phyloP scores from a whole-genome alignment of 2,797 vertebrate genomes.

The Pantherophis alleghaniensis region DNA sequence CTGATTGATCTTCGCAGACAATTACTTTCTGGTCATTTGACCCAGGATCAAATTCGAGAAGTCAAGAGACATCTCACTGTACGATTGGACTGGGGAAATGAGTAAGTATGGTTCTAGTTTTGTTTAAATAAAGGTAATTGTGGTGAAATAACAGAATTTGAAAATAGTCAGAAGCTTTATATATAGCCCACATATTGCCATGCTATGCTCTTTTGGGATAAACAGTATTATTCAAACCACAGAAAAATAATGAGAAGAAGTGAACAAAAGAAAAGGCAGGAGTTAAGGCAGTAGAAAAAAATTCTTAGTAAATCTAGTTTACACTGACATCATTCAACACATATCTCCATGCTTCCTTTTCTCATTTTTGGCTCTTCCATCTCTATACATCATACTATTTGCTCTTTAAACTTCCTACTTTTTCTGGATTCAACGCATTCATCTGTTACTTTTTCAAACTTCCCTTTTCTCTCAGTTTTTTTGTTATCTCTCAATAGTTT shows the following conservation, averaged over 20 bases:
- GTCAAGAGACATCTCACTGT: constrained; percentile 98
- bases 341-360: not conserved
- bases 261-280: not conserved
- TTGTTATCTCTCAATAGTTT: not conserved
- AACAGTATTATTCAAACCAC: not conserved
- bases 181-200: not conserved
- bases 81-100: constrained; percentile 98
- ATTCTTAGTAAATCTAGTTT: not conserved
- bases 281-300: not conserved
- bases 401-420: not conserved
- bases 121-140: constrained; percentile 28
- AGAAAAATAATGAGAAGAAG: not conserved
- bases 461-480: not conserved
- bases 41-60: constrained; percentile 96
- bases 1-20: constrained; percentile 96
- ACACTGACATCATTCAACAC: not conserved
- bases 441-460: not conserved
- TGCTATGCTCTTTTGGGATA: not conserved
- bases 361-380: not conserved
- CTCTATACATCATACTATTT: not conserved
- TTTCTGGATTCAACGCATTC: not conserved
- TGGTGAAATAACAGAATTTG: constrained; percentile 14
- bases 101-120: constrained; percentile 82
- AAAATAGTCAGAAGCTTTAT: not conserved
- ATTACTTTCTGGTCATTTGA: constrained; percentile 96